Conservation (phyloP, 2,797 vertebrate genomes). For the Melanotaenia pygmaea region DNA sequence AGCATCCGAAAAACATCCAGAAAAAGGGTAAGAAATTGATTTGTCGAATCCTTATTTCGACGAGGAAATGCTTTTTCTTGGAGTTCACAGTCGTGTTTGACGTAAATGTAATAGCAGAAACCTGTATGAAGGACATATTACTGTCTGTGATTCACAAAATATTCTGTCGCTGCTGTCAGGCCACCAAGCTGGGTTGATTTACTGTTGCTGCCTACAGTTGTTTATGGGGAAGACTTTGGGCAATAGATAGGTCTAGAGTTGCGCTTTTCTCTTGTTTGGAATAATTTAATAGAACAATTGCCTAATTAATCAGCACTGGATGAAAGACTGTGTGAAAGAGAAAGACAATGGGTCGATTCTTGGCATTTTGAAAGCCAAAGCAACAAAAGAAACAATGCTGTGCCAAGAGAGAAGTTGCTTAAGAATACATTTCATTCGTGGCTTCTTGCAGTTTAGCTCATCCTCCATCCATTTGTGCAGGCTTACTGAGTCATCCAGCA, state of each 20-base stretch:
- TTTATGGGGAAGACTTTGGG: constrained; percentile 11
- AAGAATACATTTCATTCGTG: not conserved
- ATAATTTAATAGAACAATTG: not conserved
- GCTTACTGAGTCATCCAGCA: constrained; percentile 65
- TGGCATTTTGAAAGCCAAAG: constrained; percentile 20
- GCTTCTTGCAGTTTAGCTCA: constrained; percentile 28
- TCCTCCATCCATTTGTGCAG: constrained; percentile 26
- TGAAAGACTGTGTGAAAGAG: not conserved
- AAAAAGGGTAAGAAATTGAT: constrained; percentile 74
- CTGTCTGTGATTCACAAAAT: constrained; percentile 38
- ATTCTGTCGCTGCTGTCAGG: constrained; percentile 47
- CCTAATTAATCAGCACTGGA: not conserved
- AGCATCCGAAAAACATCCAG: constrained; percentile 49
- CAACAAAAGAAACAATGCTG: constrained; percentile 35
- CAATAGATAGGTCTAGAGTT: not conserved
- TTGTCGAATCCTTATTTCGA: not conserved
- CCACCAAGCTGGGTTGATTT: constrained; percentile 52
- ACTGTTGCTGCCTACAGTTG: constrained; percentile 58
- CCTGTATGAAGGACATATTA: constrained; percentile 51
- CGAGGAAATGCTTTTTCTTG: not conserved
- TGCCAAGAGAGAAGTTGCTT: not conserved
- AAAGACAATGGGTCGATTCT: constrained; percentile 3
- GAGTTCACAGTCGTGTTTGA: not conserved
- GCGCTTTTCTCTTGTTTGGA: not conserved
- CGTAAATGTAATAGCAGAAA: constrained; percentile 15